phyloP scores from a whole-genome alignment of 2,113 vertebrate genomes.

The Pampusana beccarii region DNA sequence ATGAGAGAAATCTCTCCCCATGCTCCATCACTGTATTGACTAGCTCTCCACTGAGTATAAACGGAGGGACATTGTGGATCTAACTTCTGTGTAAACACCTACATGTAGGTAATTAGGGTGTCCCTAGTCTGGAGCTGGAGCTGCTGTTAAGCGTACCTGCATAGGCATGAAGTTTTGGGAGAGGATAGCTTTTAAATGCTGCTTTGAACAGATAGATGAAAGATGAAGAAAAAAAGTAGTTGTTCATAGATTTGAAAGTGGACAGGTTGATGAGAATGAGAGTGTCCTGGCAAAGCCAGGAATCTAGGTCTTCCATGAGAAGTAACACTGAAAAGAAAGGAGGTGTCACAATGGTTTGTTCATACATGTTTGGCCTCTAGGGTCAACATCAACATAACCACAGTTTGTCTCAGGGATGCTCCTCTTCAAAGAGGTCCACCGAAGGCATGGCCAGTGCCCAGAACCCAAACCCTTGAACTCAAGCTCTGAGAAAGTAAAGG shows the following conservation, averaged over 20 bases:
- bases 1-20: background rate
- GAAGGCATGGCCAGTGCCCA: rapidly evolving
- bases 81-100: background rate
- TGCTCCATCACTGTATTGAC: background rate
- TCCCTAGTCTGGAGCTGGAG: background rate
- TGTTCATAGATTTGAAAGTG: background rate
- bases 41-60: background rate
- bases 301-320: background rate
- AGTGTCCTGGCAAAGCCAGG: background rate
- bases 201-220: background rate
- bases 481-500: background rate
- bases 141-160: background rate
- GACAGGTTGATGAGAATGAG: background rate
- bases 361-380: background rate
- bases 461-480: background rate
- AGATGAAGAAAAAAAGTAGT: background rate
- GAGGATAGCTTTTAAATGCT: background rate
- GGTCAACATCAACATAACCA: background rate
- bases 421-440: background rate
- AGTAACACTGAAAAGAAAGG: background rate
- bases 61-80: background rate
- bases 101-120: background rate
- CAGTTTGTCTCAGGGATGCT: background rate
- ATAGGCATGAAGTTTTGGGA: background rate
- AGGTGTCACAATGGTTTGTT: background rate